Evolutionary conservation across 2,113 vertebrate species (phyloP).

Genomic region (Halcyon malimbica): DNA sequence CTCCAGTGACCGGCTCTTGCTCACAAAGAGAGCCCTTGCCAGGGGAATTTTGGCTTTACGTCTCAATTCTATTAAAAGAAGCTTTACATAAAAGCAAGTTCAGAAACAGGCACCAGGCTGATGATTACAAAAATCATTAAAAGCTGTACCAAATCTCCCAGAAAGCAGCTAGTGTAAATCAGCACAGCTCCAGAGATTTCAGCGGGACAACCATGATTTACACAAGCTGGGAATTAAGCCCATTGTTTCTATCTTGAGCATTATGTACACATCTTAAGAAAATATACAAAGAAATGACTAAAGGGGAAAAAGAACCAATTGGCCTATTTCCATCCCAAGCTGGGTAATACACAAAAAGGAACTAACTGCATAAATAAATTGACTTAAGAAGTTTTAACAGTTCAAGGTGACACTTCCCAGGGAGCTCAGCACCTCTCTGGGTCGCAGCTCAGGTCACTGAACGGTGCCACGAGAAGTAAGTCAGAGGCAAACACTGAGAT

Average conservation of each 20-base stretch:
- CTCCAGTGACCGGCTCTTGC: background rate
- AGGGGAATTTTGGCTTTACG: background rate
- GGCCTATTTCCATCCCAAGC: background rate
- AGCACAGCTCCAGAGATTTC: background rate
- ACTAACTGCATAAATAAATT: background rate
- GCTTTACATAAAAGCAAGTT: background rate
- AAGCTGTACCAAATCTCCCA: background rate
- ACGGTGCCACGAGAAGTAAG: fast-evolving
- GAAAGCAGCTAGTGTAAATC: background rate
- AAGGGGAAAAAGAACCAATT: background rate
- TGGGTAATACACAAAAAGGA: background rate
- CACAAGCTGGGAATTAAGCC: background rate
- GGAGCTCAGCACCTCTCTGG: background rate
- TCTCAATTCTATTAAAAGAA: background rate
- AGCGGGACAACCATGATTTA: background rate
- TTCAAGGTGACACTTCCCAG: fast-evolving
- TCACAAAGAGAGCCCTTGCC: background rate
- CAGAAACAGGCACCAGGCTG: background rate
- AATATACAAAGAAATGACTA: background rate
- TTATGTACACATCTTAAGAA: background rate
- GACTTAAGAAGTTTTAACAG: background rate
- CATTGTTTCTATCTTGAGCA: fast-evolving
- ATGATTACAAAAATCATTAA: background rate
- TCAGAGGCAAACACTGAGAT: background rate
- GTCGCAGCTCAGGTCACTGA: fast-evolving